Base-by-base conservation (phyloP, 2,888 invertebrate species). In the Megastigmus dorsalis region DNA sequence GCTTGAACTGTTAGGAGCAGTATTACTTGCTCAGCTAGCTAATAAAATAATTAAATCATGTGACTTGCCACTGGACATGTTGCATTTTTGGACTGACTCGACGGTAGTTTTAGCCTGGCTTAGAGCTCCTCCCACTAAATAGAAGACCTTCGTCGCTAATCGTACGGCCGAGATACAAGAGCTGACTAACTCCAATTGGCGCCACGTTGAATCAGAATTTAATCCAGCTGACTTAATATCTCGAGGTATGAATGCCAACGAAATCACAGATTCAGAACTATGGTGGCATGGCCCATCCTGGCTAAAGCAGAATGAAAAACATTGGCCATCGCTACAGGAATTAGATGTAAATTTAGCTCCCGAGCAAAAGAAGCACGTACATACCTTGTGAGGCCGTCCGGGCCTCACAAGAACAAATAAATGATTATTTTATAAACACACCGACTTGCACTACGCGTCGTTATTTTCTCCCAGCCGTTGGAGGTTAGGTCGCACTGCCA, bases 161-260 rank as follows among this genome's bases (percentile, higher is more conserved):
- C 2, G 60, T 48, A 30, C 54, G 1, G 36, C 69, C 13, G 43
- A 48, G 7, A 69, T 69, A 45, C 69, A 69, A 33, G 36, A 45
- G 10, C 15, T 67, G 0, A 55, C 68, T 1, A 20, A 38, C 20
- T 4, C 13, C 5, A 38, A 66, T 5, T 66, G 66, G 54, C 15
- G 38, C 2, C 54, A 50, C 15, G 66, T 66, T 4, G 28, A 50
- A 3, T 54, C 41, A 38, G 18, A 48, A 52, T 36, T 38, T 7
- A 54, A 66, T 52, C 54, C 66, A 0, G 66, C 54, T 1, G 66
- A 66, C 52, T 52, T 66, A 36, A 23, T 54, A 23, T 66, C 41
- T 4, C 18, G 66, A 41, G 54, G 66, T 23, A 36, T 59, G 36
- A 23, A 36, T 3, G 38, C 41, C 7, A 28, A 7, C 15, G 33